Percentiles rank a stretch among this genome's conserved stretches.
phyloP scores from a whole-genome alignment of 2,113 vertebrate species.

The Epinephelus lanceolatus region DNA sequence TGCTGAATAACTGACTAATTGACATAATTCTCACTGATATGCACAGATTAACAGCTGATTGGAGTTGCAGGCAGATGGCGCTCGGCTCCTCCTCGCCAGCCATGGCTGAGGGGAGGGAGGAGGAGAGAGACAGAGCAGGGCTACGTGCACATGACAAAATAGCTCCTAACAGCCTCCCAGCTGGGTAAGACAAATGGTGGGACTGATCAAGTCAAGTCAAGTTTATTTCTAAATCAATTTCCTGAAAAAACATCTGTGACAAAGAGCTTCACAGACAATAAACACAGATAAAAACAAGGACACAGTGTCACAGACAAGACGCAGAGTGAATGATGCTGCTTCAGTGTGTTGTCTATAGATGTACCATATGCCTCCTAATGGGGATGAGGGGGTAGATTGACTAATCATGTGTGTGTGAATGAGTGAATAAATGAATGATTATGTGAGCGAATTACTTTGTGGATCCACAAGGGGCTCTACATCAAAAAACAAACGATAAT shows the following conservation, averaged over 20 bases:
- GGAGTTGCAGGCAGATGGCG: slow-evolving; percentile 1
- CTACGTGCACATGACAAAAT: slow-evolving; percentile 20
- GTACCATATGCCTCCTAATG: slow-evolving; percentile 47
- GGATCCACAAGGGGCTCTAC: slow-evolving; percentile 24
- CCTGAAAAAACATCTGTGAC: slow-evolving; percentile 50
- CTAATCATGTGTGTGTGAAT: slow-evolving; percentile 42
- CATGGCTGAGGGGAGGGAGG: neutral
- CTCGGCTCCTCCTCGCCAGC: neutral
- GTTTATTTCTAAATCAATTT: slow-evolving; percentile 62
- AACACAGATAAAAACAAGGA: slow-evolving; percentile 60
- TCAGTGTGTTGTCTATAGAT: slow-evolving; percentile 34
- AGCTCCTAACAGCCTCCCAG: slow-evolving; percentile 51
- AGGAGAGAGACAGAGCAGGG: slow-evolving; percentile 6
- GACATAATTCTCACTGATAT: slow-evolving; percentile 3
- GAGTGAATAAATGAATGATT: slow-evolving; percentile 48
- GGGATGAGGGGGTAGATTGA: slow-evolving; percentile 49
- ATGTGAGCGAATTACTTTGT: slow-evolving; percentile 42
- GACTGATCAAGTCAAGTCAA: slow-evolving; percentile 51
- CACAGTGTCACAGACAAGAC: slow-evolving; percentile 41
- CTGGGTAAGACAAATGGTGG: slow-evolving; percentile 43
- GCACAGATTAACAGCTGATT: slow-evolving; percentile 11
- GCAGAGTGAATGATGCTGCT: slow-evolving; percentile 42
- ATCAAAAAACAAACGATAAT: slow-evolving; percentile 27
- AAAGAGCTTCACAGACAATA: slow-evolving; percentile 55
- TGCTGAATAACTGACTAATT: neutral